Evolutionary conservation across 1,140 invertebrate genomes (phyloP), one percentile per base, ranked within the genome.

Genomic region (Drosophila aff.): DNA sequence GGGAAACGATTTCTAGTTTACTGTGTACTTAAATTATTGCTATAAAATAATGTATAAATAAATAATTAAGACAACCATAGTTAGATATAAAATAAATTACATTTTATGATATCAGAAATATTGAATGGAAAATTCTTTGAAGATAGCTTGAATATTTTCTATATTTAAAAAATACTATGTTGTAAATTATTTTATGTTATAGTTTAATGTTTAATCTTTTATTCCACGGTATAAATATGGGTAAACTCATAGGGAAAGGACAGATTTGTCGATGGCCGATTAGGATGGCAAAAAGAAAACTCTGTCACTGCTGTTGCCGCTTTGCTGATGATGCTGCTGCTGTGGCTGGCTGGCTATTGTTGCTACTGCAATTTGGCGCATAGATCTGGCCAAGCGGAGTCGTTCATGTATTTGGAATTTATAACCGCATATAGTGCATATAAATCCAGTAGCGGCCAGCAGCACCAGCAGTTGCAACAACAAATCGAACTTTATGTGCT

Each of bases 361-460:
- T 76, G 53, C 53, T 82, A 64, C 65, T 83, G 72, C 83, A 84
- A 82, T 91, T 91, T 91, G 89, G 81, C 84, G 89, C 89, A 91
- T 89, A 91, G 89, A 89, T 83, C 78, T 90, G 85, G 52, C 59
- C 68, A 73, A 81, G 75, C 76, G 40, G 75, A 77, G 85, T 79
- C 67, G 83, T 89, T 79, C 89, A 91, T 91, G 84, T 91, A 91
- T 91, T 81, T 77, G 76, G 77, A 86, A 91, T 91, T 91, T 91
- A 91, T 91, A 91, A 92, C 89, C 89, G 89, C 84, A 91, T 85
- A 89, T 81, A 82, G 84, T 79, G 81, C 81, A 91, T 85, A 90
- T 90, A 90, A 90, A 90, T 90, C 85, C 76, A 82, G 64, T 61
- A 64, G 46, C 66, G 63, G 76, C 76, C 63, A 81, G 46, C 75